A percentile compares a stretch with the other conserved stretches of the same genome.
Evolutionary conservation across 2,888 invertebrate genomes (phyloP).

Genomic region (Drosophila multiciliata): DNA sequence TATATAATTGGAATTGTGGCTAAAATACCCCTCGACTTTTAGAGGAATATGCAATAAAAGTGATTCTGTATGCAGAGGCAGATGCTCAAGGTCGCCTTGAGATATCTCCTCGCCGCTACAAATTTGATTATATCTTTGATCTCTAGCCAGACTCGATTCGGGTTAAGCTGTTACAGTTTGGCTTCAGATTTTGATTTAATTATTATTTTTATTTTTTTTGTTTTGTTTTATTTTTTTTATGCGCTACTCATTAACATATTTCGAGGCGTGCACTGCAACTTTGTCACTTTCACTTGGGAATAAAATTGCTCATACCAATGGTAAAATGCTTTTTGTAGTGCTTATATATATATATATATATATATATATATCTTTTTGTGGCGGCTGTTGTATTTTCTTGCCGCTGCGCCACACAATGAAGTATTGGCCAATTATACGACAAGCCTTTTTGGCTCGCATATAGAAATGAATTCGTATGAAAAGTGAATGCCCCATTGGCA

Average conservation of each 20-base stretch:
- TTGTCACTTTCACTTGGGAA: slow-evolving; percentile 79
- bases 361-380: background rate
- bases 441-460: slow-evolving; percentile 44
- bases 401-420: slow-evolving; percentile 56
- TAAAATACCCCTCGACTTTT: background rate
- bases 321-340: slow-evolving; percentile 52
- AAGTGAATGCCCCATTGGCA: slow-evolving; percentile 63
- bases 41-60: slow-evolving; percentile 14
- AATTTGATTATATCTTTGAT: slow-evolving; percentile 55
- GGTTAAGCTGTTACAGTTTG: slow-evolving; percentile 68
- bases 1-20: slow-evolving; percentile 33
- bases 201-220: slow-evolving; percentile 31
- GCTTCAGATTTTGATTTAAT: slow-evolving; percentile 29
- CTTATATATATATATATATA: background rate
- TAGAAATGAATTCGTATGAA: slow-evolving; percentile 56
- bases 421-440: slow-evolving; percentile 67
- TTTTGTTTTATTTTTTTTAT: slow-evolving; percentile 32
- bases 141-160: slow-evolving; percentile 33
- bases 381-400: slow-evolving; percentile 32
- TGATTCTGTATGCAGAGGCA: slow-evolving; percentile 29
- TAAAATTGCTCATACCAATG: slow-evolving; percentile 69
- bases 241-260: slow-evolving; percentile 71
- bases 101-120: slow-evolving; percentile 56
- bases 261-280: slow-evolving; percentile 75
- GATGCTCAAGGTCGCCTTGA: slow-evolving; percentile 61